Percentiles rank a stretch among this genome's conserved stretches.
phyloP scores from a whole-genome alignment of 2,113 vertebrate species.

The Isichthys henryi region DNA sequence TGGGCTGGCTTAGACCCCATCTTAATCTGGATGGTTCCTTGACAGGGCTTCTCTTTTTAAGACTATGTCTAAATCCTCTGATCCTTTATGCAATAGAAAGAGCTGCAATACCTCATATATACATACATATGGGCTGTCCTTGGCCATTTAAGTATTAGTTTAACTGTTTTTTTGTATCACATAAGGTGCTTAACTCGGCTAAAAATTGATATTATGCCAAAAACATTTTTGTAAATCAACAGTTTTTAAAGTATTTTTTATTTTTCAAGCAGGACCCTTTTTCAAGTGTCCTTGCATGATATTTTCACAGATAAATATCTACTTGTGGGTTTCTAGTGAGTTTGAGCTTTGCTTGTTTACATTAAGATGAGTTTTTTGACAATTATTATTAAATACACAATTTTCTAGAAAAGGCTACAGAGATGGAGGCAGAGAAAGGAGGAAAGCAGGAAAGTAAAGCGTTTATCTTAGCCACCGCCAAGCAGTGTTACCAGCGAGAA shows the following conservation, averaged over 20 bases:
- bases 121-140: background rate
- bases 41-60: slow-evolving; percentile 75
- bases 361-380: background rate
- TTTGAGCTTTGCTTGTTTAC: background rate
- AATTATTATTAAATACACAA: background rate
- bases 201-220: background rate
- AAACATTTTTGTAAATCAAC: background rate
- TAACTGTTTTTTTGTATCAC: background rate
- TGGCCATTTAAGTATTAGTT: background rate
- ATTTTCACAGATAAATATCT: background rate
- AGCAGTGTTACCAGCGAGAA: background rate
- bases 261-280: background rate
- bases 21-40: slow-evolving; percentile 72
- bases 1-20: slow-evolving; percentile 44
- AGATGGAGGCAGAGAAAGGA: background rate
- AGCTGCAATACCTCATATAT: background rate
- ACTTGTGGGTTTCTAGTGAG: background rate
- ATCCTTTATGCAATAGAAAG: slow-evolving; percentile 48
- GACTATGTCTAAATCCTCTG: slow-evolving; percentile 64
- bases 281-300: background rate
- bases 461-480: background rate
- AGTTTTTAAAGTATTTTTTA: background rate
- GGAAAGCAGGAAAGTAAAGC: background rate
- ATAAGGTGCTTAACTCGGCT: background rate
- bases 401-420: background rate